Evolutionary conservation across 2,113 vertebrate species (phyloP).

Genomic region (Ochotona curzoniae): DNA sequence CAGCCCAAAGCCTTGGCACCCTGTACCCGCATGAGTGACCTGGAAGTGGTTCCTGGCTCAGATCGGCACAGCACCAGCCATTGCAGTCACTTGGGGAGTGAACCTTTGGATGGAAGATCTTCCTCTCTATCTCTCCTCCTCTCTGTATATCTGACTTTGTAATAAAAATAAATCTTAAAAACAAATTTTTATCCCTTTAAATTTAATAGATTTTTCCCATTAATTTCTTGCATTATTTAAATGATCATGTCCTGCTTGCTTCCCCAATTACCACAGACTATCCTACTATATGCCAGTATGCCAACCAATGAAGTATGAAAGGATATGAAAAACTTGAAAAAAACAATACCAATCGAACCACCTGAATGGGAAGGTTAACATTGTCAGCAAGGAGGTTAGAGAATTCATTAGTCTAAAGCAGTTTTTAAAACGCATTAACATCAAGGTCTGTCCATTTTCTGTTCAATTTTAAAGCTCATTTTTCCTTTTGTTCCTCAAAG

Average conservation of each 20-base stretch:
- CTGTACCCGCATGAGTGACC: too few relatives aligned
- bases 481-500: background rate
- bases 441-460: background rate
- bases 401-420: constrained; percentile 30
- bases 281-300: background rate
- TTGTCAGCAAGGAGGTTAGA: constrained; percentile 3
- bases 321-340: background rate
- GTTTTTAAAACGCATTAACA: constrained; percentile 1
- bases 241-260: constrained; percentile 27
- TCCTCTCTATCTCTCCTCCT: too few relatives aligned
- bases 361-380: background rate
- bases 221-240: constrained; percentile 27
- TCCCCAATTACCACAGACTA: constrained; percentile 18
- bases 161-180: too few relatives aligned
- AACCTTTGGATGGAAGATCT: too few relatives aligned
- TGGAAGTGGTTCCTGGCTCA: too few relatives aligned
- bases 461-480: background rate
- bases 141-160: too few relatives aligned
- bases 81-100: too few relatives aligned
- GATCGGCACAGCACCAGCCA: too few relatives aligned
- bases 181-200: background rate
- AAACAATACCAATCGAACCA: constrained; percentile 26
- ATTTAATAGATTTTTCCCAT: constrained; percentile 35
- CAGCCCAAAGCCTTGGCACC: too few relatives aligned
- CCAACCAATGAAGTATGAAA: background rate